Conservation (phyloP, 2,113 vertebrate genomes). For the Oenanthe melanoleuca region DNA sequence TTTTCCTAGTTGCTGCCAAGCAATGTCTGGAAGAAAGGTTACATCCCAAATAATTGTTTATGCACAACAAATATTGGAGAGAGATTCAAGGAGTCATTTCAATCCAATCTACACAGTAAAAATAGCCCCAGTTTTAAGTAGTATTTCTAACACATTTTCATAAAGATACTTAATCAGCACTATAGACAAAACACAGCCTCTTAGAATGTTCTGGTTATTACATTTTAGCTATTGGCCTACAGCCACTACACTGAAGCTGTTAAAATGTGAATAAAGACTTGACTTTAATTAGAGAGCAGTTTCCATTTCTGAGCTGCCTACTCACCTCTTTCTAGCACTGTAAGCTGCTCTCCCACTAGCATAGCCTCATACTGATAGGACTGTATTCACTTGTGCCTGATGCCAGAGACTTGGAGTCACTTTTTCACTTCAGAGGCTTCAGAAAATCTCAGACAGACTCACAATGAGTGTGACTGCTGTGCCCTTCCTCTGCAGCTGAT, state of each 20-base stretch:
- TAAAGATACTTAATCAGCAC: neutral
- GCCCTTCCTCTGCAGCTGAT: neutral
- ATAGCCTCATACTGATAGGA: neutral
- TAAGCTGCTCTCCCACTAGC: neutral
- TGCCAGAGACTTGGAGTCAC: neutral
- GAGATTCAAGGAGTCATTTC: neutral
- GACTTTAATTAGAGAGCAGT: neutral
- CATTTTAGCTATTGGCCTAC: neutral
- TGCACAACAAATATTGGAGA: neutral
- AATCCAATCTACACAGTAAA: neutral
- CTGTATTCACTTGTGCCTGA: fast-evolving
- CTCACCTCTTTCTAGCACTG: neutral
- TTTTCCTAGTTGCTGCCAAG: neutral
- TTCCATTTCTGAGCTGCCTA: neutral
- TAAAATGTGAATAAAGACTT: neutral
- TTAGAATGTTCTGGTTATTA: neutral
- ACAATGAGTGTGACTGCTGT: neutral
- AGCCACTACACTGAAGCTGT: neutral
- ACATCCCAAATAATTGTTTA: conserved; percentile 14
- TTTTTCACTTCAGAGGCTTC: neutral
- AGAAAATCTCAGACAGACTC: neutral
- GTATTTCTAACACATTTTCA: neutral
- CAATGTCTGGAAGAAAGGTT: conserved; percentile 19
- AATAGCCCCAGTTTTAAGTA: neutral
- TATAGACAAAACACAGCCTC: neutral